Evolutionary conservation across 2,797 vertebrate species (phyloP), one percentile per base, ranked within the genome.

Genomic region (Novumbra hubbsi): DNA sequence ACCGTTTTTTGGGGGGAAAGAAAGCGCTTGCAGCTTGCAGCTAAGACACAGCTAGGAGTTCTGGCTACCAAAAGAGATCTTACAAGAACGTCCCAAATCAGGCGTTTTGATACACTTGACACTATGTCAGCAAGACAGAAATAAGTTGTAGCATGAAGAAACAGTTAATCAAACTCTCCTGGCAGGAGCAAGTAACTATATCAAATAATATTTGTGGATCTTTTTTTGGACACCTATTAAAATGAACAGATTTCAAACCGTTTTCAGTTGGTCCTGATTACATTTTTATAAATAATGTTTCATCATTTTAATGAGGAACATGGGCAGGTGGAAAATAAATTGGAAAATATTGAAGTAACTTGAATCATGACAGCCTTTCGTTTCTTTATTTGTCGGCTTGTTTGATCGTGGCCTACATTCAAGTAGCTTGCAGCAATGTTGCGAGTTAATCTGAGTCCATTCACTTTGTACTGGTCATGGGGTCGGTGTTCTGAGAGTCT

Each of bases 371-470:
- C 9, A 60, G 55, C 21, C 55, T 60, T 24, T 11, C n/a, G 11
- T 17, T 24, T 60, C 55, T 21, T 24, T 24, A 3, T 24, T 21
- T 24, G 21, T 60, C 14, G 11, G 21, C 21, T 60, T 60, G 21
- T 60, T 60, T 60, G 55, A 60, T 60, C 12, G 55, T 60, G 55
- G 55, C 55, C 55, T 14, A 60, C 55, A 60, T 12, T 60, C 55
- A 60, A 60, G 21, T 60, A 27, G 55, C 21, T 60, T 24, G 24
- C n/a, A 60, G 21, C 24, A 24, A 60, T 60, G 4, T 60, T 60
- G 55, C 14, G 17, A 12, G 55, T 60, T 24, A 24, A 24, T 60
- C 55, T 24, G 55, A 60, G 55, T 60, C 9, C 9, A 60, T 60
- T 21, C 4, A 38, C 34, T 38, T 38, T 38, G 34, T 38, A 38